These are phyloP conservation scores for Cheirogaleus major DNA, from an alignment of 2,797 vertebrate genomes.

Conservation along the genomic window DNA sequence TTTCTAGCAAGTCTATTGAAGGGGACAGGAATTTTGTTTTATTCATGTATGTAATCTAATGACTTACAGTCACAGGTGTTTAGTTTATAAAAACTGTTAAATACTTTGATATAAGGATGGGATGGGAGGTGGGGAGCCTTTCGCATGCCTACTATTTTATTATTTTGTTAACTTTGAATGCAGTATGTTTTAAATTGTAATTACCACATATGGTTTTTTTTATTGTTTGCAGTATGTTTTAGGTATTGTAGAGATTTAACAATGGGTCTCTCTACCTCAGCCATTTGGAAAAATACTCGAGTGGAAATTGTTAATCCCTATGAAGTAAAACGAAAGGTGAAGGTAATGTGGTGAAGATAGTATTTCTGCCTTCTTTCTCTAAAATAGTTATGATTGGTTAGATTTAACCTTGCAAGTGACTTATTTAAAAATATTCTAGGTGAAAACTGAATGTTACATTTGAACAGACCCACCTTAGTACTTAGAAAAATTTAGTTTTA, in stretches of 20 bases:
- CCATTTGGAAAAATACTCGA: constrained; percentile 72
- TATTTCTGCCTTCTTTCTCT: constrained; percentile 61
- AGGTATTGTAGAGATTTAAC: constrained; percentile 67
- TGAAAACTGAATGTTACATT: constrained; percentile 28
- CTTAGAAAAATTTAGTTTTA: constrained; percentile 46
- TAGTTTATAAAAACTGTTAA: constrained; percentile 11
- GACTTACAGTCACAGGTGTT: constrained; percentile 8
- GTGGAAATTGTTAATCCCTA: constrained; percentile 61
- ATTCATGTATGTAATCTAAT: constrained; percentile 2
- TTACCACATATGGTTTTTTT: constrained; percentile 50
- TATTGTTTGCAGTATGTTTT: constrained; percentile 51
- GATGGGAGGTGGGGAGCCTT: neutral
- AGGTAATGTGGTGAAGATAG: constrained; percentile 58
- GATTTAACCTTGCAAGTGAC: constrained; percentile 28
- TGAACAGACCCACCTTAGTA: neutral
- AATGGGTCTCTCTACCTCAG: constrained; percentile 56
- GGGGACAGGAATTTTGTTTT: constrained; percentile 11
- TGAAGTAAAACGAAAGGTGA: constrained; percentile 66
- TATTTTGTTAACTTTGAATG: constrained; percentile 49
- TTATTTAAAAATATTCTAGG: constrained; percentile 50
- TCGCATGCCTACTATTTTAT: neutral
- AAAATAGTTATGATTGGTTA: constrained; percentile 55
- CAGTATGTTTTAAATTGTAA: constrained; percentile 49
- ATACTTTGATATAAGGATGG: constrained; percentile 14
- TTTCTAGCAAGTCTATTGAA: constrained; percentile 41